phyloP scores from a whole-genome alignment of 2,797 vertebrate genomes.

The Pangasius sanitwongsei region DNA sequence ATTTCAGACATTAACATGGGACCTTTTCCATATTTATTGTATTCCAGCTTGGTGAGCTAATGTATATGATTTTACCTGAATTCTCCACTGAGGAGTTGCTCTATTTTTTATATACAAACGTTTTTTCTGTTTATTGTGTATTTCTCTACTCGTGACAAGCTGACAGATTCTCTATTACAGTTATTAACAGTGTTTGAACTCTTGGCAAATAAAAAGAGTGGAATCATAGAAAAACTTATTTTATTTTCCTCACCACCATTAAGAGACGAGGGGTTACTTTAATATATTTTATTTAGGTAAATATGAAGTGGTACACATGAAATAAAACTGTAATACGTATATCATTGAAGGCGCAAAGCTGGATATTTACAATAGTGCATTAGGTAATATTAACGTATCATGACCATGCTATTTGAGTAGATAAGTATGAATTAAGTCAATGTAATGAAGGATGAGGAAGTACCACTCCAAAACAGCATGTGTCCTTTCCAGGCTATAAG shows the following conservation, averaged over 20 bases:
- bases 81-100: slow-evolving; percentile 12
- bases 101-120: slow-evolving; percentile 24
- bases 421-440: neutral
- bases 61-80: slow-evolving; percentile 35
- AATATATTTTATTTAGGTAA: slow-evolving; percentile 30
- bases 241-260: neutral
- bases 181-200: slow-evolving; percentile 31
- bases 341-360: slow-evolving; percentile 54
- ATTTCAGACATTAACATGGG: slow-evolving; percentile 41
- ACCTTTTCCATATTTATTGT: slow-evolving; percentile 64
- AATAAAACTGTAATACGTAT: slow-evolving; percentile 25
- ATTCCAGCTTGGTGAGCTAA: slow-evolving; percentile 35
- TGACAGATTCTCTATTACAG: slow-evolving; percentile 36
- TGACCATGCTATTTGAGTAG: slow-evolving; percentile 5
- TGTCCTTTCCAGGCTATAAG: neutral
- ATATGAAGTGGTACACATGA: slow-evolving; percentile 12
- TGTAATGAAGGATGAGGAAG: neutral
- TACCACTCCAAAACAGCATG: neutral
- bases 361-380: slow-evolving; percentile 67
- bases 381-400: neutral
- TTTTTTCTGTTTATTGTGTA: neutral
- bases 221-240: neutral
- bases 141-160: slow-evolving; percentile 14
- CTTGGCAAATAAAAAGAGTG: slow-evolving; percentile 34
- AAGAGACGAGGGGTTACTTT: slow-evolving; percentile 10